These are phyloP conservation scores for Shargacucullia verbasci DNA, from an alignment of 2,888 invertebrate genomes.

Conservation along the genomic window DNA sequence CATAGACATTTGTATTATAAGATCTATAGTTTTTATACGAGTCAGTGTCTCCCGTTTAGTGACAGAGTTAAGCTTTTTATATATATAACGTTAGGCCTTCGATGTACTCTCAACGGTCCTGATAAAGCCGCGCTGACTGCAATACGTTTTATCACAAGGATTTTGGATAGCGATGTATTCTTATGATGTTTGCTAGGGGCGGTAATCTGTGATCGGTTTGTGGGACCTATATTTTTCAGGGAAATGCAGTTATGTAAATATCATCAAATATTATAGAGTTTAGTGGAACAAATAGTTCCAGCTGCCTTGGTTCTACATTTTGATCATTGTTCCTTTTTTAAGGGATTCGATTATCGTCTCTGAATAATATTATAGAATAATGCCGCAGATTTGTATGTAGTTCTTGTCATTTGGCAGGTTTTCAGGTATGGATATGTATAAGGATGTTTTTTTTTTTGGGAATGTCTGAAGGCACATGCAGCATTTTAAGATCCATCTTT, in stretches of 20 bases:
- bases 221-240: slow-evolving; percentile 38
- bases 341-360: slow-evolving; percentile 40
- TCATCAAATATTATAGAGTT: slow-evolving; percentile 47
- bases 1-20: slow-evolving; percentile 66
- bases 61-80: slow-evolving; percentile 72
- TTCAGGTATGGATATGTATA: slow-evolving; percentile 30
- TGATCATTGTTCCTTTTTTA: slow-evolving; percentile 30
- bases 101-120: slow-evolving; percentile 58
- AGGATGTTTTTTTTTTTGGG: slow-evolving; percentile 10
- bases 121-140: slow-evolving; percentile 71
- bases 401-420: slow-evolving; percentile 51
- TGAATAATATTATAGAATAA: slow-evolving; percentile 28
- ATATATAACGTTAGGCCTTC: slow-evolving; percentile 59
- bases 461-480: slow-evolving; percentile 10
- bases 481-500: slow-evolving; percentile 20
- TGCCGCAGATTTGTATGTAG: slow-evolving; percentile 44
- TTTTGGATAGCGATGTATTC: slow-evolving; percentile 57
- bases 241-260: slow-evolving; percentile 51
- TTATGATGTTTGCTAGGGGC: slow-evolving; percentile 44
- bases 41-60: slow-evolving; percentile 70
- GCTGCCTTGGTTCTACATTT: slow-evolving; percentile 39
- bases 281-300: slow-evolving; percentile 35
- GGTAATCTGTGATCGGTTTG: slow-evolving; percentile 46
- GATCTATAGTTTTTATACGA: slow-evolving; percentile 68
- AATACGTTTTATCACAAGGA: slow-evolving; percentile 63